phyloP scores from a whole-genome alignment of 1,140 invertebrate species.

The Anagrus nilaparvatae region DNA sequence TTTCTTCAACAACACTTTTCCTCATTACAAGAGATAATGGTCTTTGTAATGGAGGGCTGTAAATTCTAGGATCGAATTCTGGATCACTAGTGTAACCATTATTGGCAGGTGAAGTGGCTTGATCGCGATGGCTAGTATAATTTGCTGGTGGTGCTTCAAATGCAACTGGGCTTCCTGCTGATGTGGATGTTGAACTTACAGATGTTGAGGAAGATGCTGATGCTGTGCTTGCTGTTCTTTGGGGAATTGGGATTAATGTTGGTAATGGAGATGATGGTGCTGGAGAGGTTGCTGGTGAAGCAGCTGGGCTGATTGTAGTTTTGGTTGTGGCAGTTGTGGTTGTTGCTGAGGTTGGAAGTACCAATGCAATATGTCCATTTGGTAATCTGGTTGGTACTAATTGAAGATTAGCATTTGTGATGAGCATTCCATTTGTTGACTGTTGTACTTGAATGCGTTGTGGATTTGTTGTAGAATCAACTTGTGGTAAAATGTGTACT shows the following conservation, averaged over 20 bases:
- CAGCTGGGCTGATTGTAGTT: slow-evolving; percentile 33
- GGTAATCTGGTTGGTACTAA: slow-evolving; percentile 51
- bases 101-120: slow-evolving; percentile 37
- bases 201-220: slow-evolving; percentile 50
- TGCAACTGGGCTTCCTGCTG: slow-evolving; percentile 35
- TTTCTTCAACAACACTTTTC: slow-evolving; percentile 46
- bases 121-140: slow-evolving; percentile 39
- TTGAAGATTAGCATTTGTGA: slow-evolving; percentile 43
- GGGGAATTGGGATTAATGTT: slow-evolving; percentile 58
- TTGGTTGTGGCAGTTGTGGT: slow-evolving; percentile 42
- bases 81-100: slow-evolving; percentile 37
- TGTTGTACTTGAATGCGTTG: slow-evolving; percentile 40
- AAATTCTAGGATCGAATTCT: slow-evolving; percentile 38
- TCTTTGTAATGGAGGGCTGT: slow-evolving; percentile 45
- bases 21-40: slow-evolving; percentile 63
- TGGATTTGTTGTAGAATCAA: slow-evolving; percentile 29
- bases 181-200: slow-evolving; percentile 36
- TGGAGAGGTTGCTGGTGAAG: slow-evolving; percentile 38
- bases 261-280: slow-evolving; percentile 47
- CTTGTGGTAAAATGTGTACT: slow-evolving; percentile 38
- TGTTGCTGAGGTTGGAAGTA: slow-evolving; percentile 39
- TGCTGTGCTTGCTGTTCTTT: slow-evolving; percentile 56
- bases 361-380: slow-evolving; percentile 50
- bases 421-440: slow-evolving; percentile 41
- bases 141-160: slow-evolving; percentile 34